phyloP scores from a whole-genome alignment of 2,113 vertebrate genomes.

The Emberiza fucata region DNA sequence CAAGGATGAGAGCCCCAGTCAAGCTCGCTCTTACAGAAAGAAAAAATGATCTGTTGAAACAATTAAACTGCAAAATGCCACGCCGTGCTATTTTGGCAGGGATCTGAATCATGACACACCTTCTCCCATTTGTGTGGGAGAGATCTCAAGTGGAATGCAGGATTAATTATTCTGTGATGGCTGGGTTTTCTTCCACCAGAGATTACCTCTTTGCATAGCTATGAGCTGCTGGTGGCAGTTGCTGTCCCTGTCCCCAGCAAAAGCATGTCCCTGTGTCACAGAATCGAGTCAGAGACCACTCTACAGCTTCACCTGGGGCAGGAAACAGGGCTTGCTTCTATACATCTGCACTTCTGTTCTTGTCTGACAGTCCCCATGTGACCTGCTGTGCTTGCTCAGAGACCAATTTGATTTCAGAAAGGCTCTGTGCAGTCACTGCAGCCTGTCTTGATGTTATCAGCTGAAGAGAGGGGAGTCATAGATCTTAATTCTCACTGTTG shows the following conservation, averaged over 20 bases:
- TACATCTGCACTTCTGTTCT: neutral
- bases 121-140: slow-evolving; percentile 47
- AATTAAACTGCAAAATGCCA: slow-evolving; percentile 32
- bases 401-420: neutral
- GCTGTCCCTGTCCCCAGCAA: neutral
- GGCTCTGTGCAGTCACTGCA: neutral
- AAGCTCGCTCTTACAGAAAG: neutral
- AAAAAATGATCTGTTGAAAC: neutral
- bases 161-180: slow-evolving; percentile 12
- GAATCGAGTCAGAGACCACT: neutral
- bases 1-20: neutral
- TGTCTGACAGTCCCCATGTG: neutral
- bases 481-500: slow-evolving; percentile 22
- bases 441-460: slow-evolving; percentile 24
- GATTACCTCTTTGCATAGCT: slow-evolving; percentile 11
- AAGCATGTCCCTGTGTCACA: neutral
- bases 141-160: slow-evolving; percentile 28
- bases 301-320: neutral
- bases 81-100: neutral
- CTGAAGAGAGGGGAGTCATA: neutral
- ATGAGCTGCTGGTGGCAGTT: neutral
- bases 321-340: neutral
- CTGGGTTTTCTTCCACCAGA: neutral
- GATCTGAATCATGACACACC: slow-evolving; percentile 37
- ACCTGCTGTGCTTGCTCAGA: neutral